phyloP scores from a whole-genome alignment of 2,113 vertebrate genomes.

The Erythrolamprus reginae region DNA sequence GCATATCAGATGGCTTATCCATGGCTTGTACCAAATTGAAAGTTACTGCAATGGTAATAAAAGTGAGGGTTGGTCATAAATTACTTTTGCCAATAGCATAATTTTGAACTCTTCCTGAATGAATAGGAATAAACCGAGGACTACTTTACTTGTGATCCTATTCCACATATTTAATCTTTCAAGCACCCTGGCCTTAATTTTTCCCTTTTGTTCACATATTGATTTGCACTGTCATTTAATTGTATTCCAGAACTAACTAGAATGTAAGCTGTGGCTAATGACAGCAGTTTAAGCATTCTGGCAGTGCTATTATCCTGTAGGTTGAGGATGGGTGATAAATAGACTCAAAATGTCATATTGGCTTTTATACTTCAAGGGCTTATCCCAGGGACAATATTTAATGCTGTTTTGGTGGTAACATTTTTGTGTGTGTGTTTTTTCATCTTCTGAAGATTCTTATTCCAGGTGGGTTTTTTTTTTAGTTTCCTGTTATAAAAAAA shows the following conservation, averaged over 20 bases:
- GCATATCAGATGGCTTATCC: neutral
- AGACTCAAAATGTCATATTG: neutral
- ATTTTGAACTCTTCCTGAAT: neutral
- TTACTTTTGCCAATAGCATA: neutral
- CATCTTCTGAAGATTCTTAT: neutral
- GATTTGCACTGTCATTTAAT: neutral
- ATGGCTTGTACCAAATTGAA: neutral
- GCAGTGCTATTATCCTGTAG: neutral
- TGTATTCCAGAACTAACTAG: neutral
- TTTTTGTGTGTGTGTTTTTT: neutral
- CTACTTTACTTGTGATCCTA: neutral
- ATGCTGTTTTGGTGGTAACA: neutral
- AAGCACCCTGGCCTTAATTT: neutral
- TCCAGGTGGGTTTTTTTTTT: neutral
- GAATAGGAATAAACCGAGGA: neutral
- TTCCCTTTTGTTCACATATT: neutral
- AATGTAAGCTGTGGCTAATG: neutral
- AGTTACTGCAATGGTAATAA: neutral
- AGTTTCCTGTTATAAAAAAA: neutral
- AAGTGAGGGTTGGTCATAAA: neutral
- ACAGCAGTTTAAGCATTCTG: neutral
- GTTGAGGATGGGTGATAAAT: neutral
- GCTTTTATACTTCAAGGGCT: neutral
- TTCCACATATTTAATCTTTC: neutral
- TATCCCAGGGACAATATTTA: neutral